phyloP scores from a whole-genome alignment of 2,797 vertebrate genomes.

The Notolabrus celidotus region DNA sequence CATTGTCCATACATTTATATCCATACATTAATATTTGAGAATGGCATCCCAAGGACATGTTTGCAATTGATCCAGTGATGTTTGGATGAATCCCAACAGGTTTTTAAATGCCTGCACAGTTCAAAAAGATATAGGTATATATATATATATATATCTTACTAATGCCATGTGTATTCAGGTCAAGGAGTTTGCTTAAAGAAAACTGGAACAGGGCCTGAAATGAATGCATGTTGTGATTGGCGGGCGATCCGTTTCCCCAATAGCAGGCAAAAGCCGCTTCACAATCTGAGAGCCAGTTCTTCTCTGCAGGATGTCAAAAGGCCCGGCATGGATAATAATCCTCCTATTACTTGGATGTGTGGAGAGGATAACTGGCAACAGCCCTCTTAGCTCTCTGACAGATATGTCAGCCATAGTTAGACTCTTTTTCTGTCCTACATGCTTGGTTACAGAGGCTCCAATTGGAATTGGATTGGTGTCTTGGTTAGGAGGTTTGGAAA shows the following conservation, averaged over 20 bases:
- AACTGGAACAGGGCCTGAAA: background rate
- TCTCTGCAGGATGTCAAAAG: slow-evolving; percentile 7
- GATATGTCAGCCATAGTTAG: slow-evolving; percentile 9
- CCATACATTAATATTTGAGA: slow-evolving; percentile 7
- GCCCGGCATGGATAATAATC: slow-evolving; percentile 26
- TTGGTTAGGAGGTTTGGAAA: background rate
- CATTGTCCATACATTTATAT: slow-evolving; percentile 19
- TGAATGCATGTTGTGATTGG: background rate
- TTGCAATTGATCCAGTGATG: slow-evolving; percentile 5
- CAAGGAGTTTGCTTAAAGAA: slow-evolving; percentile 4
- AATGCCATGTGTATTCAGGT: slow-evolving; percentile 15
- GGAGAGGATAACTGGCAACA: slow-evolving; percentile 6
- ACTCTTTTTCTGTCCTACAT: slow-evolving; percentile 8
- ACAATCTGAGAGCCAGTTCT: slow-evolving; percentile 16
- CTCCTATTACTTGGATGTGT: slow-evolving; percentile 8
- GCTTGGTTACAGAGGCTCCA: background rate
- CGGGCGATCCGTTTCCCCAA: background rate
- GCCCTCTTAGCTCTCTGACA: slow-evolving; percentile 4
- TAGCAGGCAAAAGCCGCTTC: background rate
- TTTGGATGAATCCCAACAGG: background rate
- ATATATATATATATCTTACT: background rate
- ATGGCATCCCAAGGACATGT: slow-evolving; percentile 2
- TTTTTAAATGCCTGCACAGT: background rate
- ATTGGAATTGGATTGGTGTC: background rate
- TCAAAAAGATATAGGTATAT: slow-evolving; percentile 8